phyloP scores from a whole-genome alignment of 1,140 invertebrate species.

The Lucilia sericata region DNA sequence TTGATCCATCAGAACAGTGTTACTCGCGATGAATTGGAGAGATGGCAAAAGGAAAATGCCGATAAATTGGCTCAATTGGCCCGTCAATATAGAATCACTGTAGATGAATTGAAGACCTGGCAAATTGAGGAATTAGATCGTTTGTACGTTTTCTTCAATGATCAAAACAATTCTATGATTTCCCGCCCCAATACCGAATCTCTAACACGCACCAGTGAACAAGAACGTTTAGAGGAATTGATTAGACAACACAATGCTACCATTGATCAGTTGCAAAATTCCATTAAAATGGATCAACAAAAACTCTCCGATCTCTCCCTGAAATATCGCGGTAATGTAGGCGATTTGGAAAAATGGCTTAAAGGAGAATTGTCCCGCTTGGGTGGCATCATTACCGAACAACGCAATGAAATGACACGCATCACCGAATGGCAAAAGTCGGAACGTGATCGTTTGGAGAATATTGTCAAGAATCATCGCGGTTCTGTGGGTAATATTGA shows the following conservation, averaged over 20 bases:
- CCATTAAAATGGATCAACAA: constrained; percentile 59
- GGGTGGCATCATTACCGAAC: constrained; percentile 58
- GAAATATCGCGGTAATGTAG: constrained; percentile 63
- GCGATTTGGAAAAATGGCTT: constrained; percentile 63
- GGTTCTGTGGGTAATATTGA: constrained; percentile 60
- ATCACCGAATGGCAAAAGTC: constrained; percentile 62
- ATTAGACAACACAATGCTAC: constrained; percentile 62
- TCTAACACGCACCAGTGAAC: constrained; percentile 52
- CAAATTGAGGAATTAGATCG: constrained; percentile 60
- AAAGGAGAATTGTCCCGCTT: constrained; percentile 60
- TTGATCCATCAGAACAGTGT: constrained; percentile 62
- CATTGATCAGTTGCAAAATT: constrained; percentile 58
- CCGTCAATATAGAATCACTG: constrained; percentile 52
- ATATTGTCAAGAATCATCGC: constrained; percentile 58
- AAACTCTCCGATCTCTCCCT: constrained; percentile 58
- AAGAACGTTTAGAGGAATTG: constrained; percentile 57
- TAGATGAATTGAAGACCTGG: constrained; percentile 57
- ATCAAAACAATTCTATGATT: constrained; percentile 57
- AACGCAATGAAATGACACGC: constrained; percentile 59
- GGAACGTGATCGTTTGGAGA: constrained; percentile 58
- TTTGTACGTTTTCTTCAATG: constrained; percentile 55
- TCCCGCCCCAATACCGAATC: constrained; percentile 45
- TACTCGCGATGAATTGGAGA: constrained; percentile 56
- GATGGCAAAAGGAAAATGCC: constrained; percentile 61
- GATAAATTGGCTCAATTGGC: constrained; percentile 54